Base-by-base conservation (phyloP, 2,113 vertebrate genomes). In the Melanotaenia duboulayi region DNA sequence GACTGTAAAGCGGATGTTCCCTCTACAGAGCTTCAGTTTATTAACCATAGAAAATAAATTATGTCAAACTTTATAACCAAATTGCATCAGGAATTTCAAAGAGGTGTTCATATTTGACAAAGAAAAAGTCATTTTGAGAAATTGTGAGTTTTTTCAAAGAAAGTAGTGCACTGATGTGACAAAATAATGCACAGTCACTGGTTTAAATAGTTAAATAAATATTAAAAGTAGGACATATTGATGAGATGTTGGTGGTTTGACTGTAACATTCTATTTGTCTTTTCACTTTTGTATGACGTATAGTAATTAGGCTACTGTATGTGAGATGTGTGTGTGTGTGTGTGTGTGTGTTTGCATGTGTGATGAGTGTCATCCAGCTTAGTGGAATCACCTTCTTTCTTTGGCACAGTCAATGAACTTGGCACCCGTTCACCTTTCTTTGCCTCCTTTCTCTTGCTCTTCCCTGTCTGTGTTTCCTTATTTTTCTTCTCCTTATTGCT, bases 321-420 rank as follows among this genome's bases (percentile, higher is more conserved):
- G n/a, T n/a, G n/a, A n/a, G n/a, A n/a, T 13, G 37, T 65, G 51
- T 71, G 52, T 65, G 56, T 66, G 56, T 52, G 46, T 76, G 78
- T 80, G 80, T 65, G 51, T 84, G 11, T 51, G 70, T 13, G 42
- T 64, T 50, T 71, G 51, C 64, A 55, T 68, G 55, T 51, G 44
- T 16, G 76, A 55, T 60, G 61, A 56, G 59, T 74, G 67, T 84
- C 65, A 70, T 62, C 62, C 70, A 84, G 84, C 80, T 87, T 71
- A 85, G 71, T 85, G 76, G 84, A 88, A 87, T 89, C 84, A 71
- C 55, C 59, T 58, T 85, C 85, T 83, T 82, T 91, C 87, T 81
- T 48, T 59, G 67, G 67, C 83, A 74, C 77, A 74, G 76, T 90
- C 83, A 91, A 83, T 92, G 88, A 92, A 82, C 87, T 91, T 89